Conservation (phyloP, 92 coral and sea anemone genomes). For the Pocillopora meandrina region DNA sequence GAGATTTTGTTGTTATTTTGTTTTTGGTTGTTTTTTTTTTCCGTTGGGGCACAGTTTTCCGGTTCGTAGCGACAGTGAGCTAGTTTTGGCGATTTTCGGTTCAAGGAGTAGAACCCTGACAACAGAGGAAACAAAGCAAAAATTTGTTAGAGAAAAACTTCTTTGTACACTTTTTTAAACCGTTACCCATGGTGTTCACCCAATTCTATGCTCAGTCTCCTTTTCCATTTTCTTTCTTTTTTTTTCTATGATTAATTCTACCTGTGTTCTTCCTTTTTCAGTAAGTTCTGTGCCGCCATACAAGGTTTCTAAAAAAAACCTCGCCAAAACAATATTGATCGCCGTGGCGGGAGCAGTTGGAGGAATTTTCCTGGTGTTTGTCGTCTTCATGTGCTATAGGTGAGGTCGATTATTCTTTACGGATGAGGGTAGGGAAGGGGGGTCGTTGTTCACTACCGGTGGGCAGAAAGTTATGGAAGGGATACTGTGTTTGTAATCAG, state of each 20-base stretch:
- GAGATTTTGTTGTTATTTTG: too few species aligned
- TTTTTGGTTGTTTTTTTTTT: too few species aligned
- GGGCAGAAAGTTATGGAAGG: neutral
- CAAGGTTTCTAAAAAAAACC: neutral
- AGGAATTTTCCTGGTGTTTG: neutral
- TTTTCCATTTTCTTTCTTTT: too few species aligned
- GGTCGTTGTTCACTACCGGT: too few species aligned
- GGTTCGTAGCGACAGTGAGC: neutral
- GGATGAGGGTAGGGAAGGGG: neutral
- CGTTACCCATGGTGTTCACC: neutral
- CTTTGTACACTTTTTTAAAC: too few species aligned
- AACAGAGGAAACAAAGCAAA: too few species aligned
- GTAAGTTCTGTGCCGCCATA: neutral
- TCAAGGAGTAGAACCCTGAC: neutral
- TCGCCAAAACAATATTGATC: neutral
- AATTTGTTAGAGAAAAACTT: too few species aligned
- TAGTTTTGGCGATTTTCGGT: neutral
- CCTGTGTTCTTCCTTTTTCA: neutral
- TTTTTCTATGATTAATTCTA: neutral
- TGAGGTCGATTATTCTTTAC: neutral
- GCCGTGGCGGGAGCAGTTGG: neutral
- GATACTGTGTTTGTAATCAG: neutral
- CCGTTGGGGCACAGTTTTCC: too few species aligned
- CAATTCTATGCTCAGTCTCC: neutral
- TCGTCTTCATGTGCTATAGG: neutral